Evolutionary conservation across 2,888 invertebrate species (phyloP).

Genomic region (Catocala fraxini): DNA sequence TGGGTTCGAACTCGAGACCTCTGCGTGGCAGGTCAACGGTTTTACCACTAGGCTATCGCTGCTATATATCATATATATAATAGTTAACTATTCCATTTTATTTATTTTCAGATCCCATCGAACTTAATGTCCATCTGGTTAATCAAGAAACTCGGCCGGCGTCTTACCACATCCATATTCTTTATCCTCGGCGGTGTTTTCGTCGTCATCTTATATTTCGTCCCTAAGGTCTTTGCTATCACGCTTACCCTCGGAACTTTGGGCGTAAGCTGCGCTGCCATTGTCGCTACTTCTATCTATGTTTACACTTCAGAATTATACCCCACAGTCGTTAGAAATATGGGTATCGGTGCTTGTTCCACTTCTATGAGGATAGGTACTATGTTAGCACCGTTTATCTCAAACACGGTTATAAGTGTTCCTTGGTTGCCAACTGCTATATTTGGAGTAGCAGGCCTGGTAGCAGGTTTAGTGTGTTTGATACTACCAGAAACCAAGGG

Average conservation of each 20-base stretch:
- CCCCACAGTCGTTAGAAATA: constrained; percentile 95
- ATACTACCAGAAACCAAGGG: constrained; percentile 93
- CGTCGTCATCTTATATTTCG: constrained; percentile 88
- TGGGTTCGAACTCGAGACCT: no score
- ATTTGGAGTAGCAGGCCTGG: constrained; percentile 90
- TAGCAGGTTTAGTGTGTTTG: constrained; percentile 89
- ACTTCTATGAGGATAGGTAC: constrained; percentile 95
- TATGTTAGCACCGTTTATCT: constrained; percentile 94
- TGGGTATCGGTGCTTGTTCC: constrained; percentile 94
- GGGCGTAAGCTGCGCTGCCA: constrained; percentile 93
- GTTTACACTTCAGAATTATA: constrained; percentile 95
- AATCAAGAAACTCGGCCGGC: constrained; percentile 90
- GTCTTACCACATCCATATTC: constrained; percentile 87
- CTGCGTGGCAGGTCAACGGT: no score
- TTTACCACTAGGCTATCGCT: no score
- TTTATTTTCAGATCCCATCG: constrained; percentile 88
- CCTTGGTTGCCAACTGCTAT: constrained; percentile 91
- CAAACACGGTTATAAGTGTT: constrained; percentile 84
- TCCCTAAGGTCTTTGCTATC: constrained; percentile 83
- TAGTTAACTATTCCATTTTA: constrained; percentile 16
- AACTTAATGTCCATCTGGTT: constrained; percentile 83
- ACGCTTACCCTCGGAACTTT: constrained; percentile 89
- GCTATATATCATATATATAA: no score
- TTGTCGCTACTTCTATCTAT: constrained; percentile 94
- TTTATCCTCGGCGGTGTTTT: constrained; percentile 88